These are phyloP conservation scores for Enoplosus armatus DNA, from an alignment of 2,797 vertebrate genomes.

Conservation along the genomic window DNA sequence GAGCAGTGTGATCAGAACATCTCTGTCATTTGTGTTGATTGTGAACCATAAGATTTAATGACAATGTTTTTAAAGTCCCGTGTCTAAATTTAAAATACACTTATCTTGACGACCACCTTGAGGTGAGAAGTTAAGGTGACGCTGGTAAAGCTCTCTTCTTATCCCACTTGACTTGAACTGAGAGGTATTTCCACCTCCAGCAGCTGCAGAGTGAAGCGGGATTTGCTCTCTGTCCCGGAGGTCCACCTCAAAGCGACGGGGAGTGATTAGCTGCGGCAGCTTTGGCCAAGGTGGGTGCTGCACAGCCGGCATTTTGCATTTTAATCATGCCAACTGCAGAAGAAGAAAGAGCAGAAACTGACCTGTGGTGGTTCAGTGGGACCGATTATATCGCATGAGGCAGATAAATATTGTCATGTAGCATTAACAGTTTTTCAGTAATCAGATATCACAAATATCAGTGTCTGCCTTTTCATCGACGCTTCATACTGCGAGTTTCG, in stretches of 20 bases:
- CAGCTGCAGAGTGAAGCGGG: conserved; percentile 32
- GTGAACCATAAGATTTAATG: too few relatives aligned
- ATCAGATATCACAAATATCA: neutral
- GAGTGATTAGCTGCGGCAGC: conserved; percentile 79
- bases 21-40: too few relatives aligned
- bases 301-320: conserved; percentile 77
- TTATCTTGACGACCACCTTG: too few relatives aligned
- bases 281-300: conserved; percentile 67
- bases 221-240: conserved; percentile 77
- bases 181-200: conserved; percentile 14
- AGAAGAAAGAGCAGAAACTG: neutral
- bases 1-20: too few relatives aligned
- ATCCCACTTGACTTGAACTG: neutral
- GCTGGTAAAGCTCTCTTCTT: too few relatives aligned
- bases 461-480: neutral
- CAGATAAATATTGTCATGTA: neutral
- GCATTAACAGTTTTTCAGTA: neutral
- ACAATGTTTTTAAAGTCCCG: too few relatives aligned
- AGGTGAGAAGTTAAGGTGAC: neutral
- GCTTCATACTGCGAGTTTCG: neutral
- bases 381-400: fast-evolving
- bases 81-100: too few relatives aligned
- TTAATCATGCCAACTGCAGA: conserved; percentile 71
- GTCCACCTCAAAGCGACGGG: conserved; percentile 84
- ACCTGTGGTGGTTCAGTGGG: neutral